Evolutionary conservation across 2,113 vertebrate species (phyloP).

Genomic region (Nymphicus hollandicus): DNA sequence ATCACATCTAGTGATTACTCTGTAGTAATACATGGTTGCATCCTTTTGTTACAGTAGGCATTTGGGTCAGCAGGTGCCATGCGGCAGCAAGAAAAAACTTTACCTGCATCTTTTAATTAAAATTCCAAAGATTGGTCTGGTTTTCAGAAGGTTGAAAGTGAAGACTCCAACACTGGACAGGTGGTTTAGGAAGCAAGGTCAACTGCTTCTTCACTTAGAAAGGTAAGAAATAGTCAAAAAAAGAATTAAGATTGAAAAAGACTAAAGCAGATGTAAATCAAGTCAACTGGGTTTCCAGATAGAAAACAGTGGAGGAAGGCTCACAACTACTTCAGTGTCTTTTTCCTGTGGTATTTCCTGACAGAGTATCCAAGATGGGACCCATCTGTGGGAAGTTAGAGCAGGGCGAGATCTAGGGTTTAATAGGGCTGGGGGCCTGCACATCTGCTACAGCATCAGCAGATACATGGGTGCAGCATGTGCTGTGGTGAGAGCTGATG

Average conservation of each 20-base stretch:
- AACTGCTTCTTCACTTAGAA: not conserved
- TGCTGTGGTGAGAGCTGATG: not conserved
- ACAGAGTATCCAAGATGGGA: not conserved
- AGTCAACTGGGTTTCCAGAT: not conserved
- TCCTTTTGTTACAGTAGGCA: not conserved
- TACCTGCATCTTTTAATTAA: not conserved
- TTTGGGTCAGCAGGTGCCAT: not conserved
- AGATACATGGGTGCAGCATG: fast-evolving
- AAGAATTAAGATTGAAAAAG: not conserved
- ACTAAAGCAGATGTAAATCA: not conserved
- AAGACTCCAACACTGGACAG: not conserved
- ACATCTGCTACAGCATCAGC: not conserved
- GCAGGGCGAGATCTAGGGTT: not conserved
- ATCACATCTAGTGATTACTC: not conserved
- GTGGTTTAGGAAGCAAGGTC: not conserved
- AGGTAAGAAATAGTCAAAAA: not conserved
- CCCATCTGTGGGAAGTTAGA: not conserved
- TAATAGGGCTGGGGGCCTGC: not conserved
- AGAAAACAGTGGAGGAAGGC: too few species aligned
- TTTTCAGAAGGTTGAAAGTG: not conserved
- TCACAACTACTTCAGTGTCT: not conserved
- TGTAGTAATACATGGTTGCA: not conserved
- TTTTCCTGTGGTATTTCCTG: not conserved
- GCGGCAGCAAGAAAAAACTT: not conserved
- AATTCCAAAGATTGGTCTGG: not conserved